Evolutionary conservation across 2,888 invertebrate species (phyloP).

Genomic region (Troides helena): DNA sequence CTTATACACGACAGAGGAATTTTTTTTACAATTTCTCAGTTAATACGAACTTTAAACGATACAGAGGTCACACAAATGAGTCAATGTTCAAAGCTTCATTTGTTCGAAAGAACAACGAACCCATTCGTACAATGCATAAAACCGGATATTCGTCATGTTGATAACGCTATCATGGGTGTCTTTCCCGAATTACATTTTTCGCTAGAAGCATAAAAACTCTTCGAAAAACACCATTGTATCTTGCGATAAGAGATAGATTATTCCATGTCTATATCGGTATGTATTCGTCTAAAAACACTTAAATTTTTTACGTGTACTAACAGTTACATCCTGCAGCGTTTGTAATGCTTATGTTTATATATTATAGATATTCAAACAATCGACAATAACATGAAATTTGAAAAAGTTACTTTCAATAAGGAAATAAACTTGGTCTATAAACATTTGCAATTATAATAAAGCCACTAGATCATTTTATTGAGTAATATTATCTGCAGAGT

Average conservation of each 20-base stretch:
- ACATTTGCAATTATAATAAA: too few species aligned
- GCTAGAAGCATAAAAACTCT: slow-evolving; percentile 31
- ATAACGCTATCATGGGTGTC: slow-evolving; percentile 52
- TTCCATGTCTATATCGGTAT: background rate
- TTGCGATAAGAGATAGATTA: slow-evolving; percentile 21
- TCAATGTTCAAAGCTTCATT: slow-evolving; percentile 35
- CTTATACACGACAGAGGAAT: slow-evolving; percentile 4
- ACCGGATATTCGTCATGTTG: slow-evolving; percentile 58
- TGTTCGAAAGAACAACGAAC: slow-evolving; percentile 43
- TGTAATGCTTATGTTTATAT: too few species aligned
- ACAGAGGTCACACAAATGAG: slow-evolving; percentile 22
- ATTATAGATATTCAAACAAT: too few species aligned
- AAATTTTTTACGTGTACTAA: background rate
- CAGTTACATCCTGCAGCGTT: too few species aligned
- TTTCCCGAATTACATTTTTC: slow-evolving; percentile 51
- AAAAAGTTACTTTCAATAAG: too few species aligned
- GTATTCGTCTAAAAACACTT: background rate
- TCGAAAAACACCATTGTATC: slow-evolving; percentile 29
- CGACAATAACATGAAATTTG: too few species aligned
- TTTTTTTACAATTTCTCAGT: slow-evolving; percentile 14
- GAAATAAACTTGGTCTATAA: too few species aligned
- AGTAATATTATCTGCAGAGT: too few species aligned
- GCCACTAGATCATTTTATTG: too few species aligned
- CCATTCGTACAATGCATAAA: slow-evolving; percentile 34
- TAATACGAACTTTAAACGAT: slow-evolving; percentile 7